These are phyloP conservation scores for Pammene aurita DNA, from an alignment of 2,888 invertebrate genomes.

Conservation along the genomic window DNA sequence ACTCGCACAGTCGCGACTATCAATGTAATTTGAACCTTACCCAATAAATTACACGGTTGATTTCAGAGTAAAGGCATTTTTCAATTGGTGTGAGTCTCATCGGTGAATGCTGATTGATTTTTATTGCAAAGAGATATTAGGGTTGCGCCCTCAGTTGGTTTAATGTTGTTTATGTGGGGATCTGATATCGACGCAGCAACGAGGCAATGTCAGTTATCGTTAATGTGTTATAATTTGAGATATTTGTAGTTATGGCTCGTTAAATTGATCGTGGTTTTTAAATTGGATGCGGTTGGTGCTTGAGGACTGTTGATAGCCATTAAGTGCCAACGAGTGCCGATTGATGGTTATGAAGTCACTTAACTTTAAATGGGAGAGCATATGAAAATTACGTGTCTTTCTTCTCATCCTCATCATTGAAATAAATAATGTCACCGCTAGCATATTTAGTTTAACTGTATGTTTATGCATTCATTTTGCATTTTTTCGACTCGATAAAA, in stretches of 20 bases:
- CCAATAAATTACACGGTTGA: background rate
- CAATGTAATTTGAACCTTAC: conserved; percentile 28
- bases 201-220: conserved; percentile 39
- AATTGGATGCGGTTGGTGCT: conserved; percentile 30
- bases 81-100: conserved; percentile 50
- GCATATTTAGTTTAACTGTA: background rate
- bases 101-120: conserved; percentile 75
- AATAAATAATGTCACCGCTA: background rate
- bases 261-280: conserved; percentile 38
- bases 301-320: conserved; percentile 21
- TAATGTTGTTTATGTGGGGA: conserved; percentile 30
- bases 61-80: conserved; percentile 18
- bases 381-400: conserved; percentile 4
- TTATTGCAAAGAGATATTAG: conserved; percentile 69
- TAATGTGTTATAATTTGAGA: conserved; percentile 42
- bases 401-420: background rate
- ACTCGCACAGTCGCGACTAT: conserved; percentile 19
- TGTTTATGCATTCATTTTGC: background rate
- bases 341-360: conserved; percentile 17
- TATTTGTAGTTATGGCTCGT: conserved; percentile 37
- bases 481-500: background rate
- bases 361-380: conserved; percentile 5
- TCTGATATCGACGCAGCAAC: conserved; percentile 30
- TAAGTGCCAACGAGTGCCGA: conserved; percentile 11
- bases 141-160: conserved; percentile 52